Base-by-base conservation (phyloP, 2,888 invertebrate species). In the Cryptosula pallasiana region DNA sequence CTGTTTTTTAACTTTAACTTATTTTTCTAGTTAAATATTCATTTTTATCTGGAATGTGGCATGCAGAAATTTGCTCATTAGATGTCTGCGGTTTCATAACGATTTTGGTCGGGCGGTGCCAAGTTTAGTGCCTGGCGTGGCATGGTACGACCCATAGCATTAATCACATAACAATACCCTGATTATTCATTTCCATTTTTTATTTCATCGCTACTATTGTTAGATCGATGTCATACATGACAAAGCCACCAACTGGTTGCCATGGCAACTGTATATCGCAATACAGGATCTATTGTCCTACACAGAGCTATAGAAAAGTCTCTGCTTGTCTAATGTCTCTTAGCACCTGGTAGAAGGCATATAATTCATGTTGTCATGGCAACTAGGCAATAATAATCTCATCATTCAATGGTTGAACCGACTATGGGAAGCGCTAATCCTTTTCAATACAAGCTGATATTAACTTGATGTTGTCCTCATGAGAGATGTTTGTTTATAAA, bases 241-340 rank as follows among this genome's bases (percentile, higher is more conserved):
- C 63, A 63, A 63, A 32, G 27, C 29, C 13, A 25, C 2, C 27
- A 2, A 63, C 32, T 23, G n/a, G 63, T 63, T 63, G 32, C 63
- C 63, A 63, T 63, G 32, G 63, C 32, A 63, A 63, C 63, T 16
- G 5, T 13, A 32, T 63, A 32, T 32, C 63, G 32, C 32, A 63
- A 29, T 63, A 27, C 63, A 63, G 27, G 20, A 9, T 63, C 63
- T 32, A 63, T 63, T 63, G 63, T 63, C 3, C 32, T 32, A 13
- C 25, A 32, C 63, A 63, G 2, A 25, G 32, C 2, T 63, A 13
- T 63, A 13, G 34, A 45, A 20, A 13, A 20, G 20, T 45, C 20
- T 20, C 45, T 45, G 9, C 20, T 63, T 16, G 16, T 16, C 13
- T 63, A 63, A 29, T 63, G 27, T 63, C 27, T 27, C 13, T 9